phyloP scores from a whole-genome alignment of 1,140 invertebrate genomes.

The Theocolax elegans region DNA sequence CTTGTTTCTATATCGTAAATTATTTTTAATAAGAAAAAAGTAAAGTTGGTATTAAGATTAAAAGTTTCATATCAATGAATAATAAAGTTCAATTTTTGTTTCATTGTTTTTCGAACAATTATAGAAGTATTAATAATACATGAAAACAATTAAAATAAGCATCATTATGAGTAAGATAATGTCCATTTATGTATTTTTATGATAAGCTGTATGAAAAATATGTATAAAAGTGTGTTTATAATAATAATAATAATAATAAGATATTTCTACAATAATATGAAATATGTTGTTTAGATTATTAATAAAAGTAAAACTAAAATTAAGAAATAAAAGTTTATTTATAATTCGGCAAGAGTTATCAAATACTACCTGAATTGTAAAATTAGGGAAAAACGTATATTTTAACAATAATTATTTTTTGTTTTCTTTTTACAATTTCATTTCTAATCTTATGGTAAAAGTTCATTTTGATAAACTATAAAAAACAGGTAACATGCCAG shows the following conservation, averaged over 20 bases:
- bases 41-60: no score
- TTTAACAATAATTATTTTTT: not conserved
- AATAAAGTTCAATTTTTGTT: not conserved
- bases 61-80: not conserved
- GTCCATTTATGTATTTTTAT: not conserved
- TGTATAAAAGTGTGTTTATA: no score
- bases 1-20: not conserved
- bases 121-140: not conserved
- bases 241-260: no score
- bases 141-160: not conserved
- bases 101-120: not conserved
- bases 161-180: not conserved
- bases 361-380: not conserved
- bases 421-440: not conserved
- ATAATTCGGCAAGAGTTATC: constrained; percentile 2
- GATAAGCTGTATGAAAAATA: no score
- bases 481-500: constrained; percentile 23
- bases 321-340: not conserved
- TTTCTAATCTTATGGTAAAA: no score
- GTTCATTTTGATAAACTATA: constrained; percentile 20
- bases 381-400: not conserved
- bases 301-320: no score
- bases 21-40: no score
- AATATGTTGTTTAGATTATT: no score
- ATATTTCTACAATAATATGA: no score